phyloP scores from a whole-genome alignment of 2,113 vertebrate genomes.

The Amazona vittata region DNA sequence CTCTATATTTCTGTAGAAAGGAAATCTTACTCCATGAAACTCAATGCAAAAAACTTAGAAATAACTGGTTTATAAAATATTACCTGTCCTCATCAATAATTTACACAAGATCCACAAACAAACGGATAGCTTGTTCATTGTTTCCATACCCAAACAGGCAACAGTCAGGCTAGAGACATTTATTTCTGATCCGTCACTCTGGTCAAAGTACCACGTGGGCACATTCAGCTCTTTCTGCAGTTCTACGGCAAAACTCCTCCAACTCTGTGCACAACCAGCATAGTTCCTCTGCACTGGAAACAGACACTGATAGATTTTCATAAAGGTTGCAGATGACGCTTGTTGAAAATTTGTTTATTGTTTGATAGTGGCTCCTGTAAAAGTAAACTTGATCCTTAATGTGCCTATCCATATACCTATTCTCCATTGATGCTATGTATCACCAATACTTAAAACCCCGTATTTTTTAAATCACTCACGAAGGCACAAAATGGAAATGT shows the following conservation, averaged over 20 bases:
- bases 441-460: background rate
- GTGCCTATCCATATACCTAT: background rate
- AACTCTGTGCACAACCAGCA: background rate
- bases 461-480: background rate
- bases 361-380: background rate
- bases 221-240: background rate
- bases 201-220: background rate
- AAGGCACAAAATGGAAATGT: background rate
- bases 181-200: background rate
- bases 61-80: background rate
- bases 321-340: background rate
- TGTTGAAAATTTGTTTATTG: background rate
- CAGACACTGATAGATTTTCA: background rate
- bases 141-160: background rate
- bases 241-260: background rate
- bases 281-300: background rate
- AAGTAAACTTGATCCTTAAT: background rate
- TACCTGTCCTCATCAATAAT: background rate
- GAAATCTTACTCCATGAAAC: background rate
- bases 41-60: background rate
- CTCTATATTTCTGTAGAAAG: background rate
- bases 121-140: background rate
- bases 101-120: background rate
- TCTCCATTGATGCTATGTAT: background rate
- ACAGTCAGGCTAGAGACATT: background rate